Evolutionary conservation across 2,797 vertebrate genomes (phyloP), one percentile per base, ranked within the genome.

Genomic region (Alosa sapidissima): DNA sequence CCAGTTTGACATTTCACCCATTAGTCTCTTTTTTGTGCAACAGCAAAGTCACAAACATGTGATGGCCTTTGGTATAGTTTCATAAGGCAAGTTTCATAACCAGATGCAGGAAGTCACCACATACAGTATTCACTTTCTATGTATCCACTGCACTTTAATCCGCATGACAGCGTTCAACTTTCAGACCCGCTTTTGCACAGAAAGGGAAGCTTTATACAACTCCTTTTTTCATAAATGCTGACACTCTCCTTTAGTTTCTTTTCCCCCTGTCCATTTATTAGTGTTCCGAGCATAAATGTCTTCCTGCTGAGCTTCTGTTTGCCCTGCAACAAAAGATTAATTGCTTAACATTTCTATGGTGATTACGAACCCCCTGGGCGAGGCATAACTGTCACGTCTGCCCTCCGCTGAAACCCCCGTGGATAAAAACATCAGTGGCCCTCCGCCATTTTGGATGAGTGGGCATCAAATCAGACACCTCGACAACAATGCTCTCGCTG

Each of bases 311-410:
- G 90, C 87, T 89, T 86, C 86, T 45, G 85, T 81, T 86, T 82
- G 41, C 0, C 72, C 14, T 83, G 81, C 86, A 87, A 88, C 87
- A 91, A 90, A 91, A 89, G 89, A 90, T 88, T 86, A 36, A 92
- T 92, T 86, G 88, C 91, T 87, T 92, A 85, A 92, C 91, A 88
- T 92, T 92, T 91, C 90, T 91, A 90, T 88, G 82, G 84, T 89
- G 84, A 82, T 68, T 8, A 89, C 87, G 87, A 87, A 75, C 87
- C 86, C 82, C 84, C 85, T 86, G 83, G 89, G 84, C 86, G 86
- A 91, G 86, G 89, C 90, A 91, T 89, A 87, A 91, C 89, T 89
- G 91, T 86, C 89, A 81, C 81, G 89, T 88, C 84, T 82, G 88
- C 87, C 87, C 88, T 81, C 84, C 45, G 54, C 82, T 49, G 16